Base-by-base conservation (phyloP, 1,140 invertebrate species). In the Oryzaephilus surinamensis region DNA sequence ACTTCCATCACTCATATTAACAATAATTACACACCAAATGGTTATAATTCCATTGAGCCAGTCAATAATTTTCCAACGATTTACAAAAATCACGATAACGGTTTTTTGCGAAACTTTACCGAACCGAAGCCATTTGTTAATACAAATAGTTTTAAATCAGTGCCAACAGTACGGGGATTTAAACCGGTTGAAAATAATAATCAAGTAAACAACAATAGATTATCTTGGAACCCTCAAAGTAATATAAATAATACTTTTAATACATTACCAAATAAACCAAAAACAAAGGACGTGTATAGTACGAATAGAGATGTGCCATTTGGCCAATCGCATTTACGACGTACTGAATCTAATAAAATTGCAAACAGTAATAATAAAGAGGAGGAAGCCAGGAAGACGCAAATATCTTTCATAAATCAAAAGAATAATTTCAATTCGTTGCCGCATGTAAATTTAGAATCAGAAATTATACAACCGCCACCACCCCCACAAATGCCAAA, bases 401-500 rank as follows among this genome's bases (percentile, higher is more conserved):
- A n/a, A n/a, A n/a, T n/a, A n/a, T n/a, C n/a, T n/a, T n/a, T n/a
- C n/a, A n/a, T n/a, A n/a, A n/a, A n/a, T n/a, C n/a, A n/a, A n/a
- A n/a, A n/a, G n/a, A n/a, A n/a, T n/a, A n/a, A n/a, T n/a, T n/a
- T n/a, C n/a, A n/a, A n/a, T n/a, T n/a, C n/a, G n/a, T n/a, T n/a
- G n/a, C n/a, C n/a, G n/a, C n/a, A n/a, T n/a, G n/a, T n/a, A n/a
- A n/a, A n/a, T n/a, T n/a, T n/a, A n/a, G n/a, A n/a, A n/a, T n/a
- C n/a, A n/a, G 11, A 24, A 24, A 24, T 3, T 1, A 10, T 31
- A 10, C 27, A 30, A 31, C 60, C 57, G 32, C 60, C 65, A 14
- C 55, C 63, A 23, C 60, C 61, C 12, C 69, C 71, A 6, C 61
- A 62, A 21, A 62, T 65, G 45, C 66, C 67, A 3, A 58, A 67